A percentile compares a stretch with the other conserved stretches of the same genome.
Evolutionary conservation across 2,888 invertebrate species (phyloP).

Genomic region (Macrophya alboannulata): DNA sequence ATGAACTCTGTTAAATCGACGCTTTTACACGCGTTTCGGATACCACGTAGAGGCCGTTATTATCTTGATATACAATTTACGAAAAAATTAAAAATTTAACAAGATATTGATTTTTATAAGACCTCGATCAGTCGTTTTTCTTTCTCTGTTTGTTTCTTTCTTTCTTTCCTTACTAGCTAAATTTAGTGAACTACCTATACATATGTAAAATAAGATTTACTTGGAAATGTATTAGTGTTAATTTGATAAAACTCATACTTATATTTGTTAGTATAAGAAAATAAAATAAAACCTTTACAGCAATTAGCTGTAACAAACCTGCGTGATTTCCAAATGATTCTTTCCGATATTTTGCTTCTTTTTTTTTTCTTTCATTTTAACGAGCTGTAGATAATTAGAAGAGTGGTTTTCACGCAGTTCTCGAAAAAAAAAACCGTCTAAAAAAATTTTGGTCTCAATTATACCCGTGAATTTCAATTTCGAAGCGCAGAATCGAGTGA

Average conservation of each 20-base stretch:
- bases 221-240: not conserved
- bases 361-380: not conserved
- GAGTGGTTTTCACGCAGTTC: not conserved
- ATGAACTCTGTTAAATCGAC: not conserved
- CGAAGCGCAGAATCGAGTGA: not conserved
- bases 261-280: slow-evolving; percentile 20
- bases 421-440: not conserved
- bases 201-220: not conserved
- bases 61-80: not conserved
- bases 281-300: not conserved
- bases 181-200: not conserved
- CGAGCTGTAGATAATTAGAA: not conserved
- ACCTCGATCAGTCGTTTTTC: not conserved
- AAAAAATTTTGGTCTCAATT: not conserved
- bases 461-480: not conserved
- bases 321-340: slow-evolving; percentile 9
- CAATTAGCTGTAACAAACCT: slow-evolving; percentile 25
- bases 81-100: not conserved
- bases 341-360: not conserved
- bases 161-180: not conserved
- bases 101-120: not conserved
- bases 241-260: not conserved
- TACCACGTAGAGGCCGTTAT: slow-evolving; percentile 15
- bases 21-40: slow-evolving; percentile 7
- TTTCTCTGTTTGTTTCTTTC: not conserved